phyloP scores from a whole-genome alignment of 2,113 vertebrate species.

The Sturnira hondurensis region DNA sequence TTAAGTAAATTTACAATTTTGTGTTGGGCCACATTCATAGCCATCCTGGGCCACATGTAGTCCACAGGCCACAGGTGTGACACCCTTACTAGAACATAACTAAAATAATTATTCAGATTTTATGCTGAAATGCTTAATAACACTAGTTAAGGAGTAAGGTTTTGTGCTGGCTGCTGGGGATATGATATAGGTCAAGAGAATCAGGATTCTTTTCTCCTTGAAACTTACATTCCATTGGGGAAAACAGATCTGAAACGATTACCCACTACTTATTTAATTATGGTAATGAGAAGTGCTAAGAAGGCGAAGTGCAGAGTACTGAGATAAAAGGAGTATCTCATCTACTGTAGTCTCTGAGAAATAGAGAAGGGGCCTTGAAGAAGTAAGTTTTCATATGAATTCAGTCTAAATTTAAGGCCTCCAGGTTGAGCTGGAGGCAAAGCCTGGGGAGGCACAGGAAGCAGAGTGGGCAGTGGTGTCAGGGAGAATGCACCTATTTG shows the following conservation, averaged over 20 bases:
- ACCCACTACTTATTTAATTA: background rate
- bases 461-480: background rate
- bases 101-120: background rate
- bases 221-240: background rate
- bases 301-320: background rate
- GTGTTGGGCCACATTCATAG: no score
- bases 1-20: no score
- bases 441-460: background rate
- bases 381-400: background rate
- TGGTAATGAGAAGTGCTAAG: background rate
- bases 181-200: background rate
- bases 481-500: background rate
- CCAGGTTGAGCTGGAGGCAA: background rate
- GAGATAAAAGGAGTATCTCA: background rate
- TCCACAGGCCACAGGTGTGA: no score
- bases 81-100: background rate
- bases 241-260: background rate
- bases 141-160: background rate
- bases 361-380: background rate
- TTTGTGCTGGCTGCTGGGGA: background rate
- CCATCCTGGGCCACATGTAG: no score
- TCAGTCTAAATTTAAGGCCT: background rate
- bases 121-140: background rate
- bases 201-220: background rate
- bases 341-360: background rate